Conservation (phyloP, 1,140 invertebrate genomes). For the Apis cerana region DNA sequence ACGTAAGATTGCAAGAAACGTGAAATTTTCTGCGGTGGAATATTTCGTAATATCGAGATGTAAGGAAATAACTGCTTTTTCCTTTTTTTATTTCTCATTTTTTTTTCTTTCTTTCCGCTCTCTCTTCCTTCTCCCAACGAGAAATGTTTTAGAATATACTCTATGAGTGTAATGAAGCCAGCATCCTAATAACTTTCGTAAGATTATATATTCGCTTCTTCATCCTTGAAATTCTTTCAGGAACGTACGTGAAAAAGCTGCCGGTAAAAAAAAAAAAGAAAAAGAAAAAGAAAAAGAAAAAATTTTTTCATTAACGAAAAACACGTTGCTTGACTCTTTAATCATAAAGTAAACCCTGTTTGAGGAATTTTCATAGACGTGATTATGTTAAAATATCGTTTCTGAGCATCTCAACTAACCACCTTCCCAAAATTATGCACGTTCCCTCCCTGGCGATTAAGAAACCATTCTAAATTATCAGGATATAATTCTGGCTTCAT, state of each 20-base stretch:
- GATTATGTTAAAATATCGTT: no score
- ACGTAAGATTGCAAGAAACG: not conserved
- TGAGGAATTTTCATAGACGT: no score
- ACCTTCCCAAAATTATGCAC: no score
- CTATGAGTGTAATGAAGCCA: not conserved
- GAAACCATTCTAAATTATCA: not conserved
- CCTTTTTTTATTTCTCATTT: no score
- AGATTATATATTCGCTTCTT: not conserved
- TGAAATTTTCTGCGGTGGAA: not conserved
- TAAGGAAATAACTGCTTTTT: not conserved
- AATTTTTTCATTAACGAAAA: not conserved
- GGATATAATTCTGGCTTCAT: not conserved
- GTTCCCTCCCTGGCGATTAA: not conserved
- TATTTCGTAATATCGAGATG: not conserved
- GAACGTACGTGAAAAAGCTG: no score
- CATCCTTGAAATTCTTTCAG: not conserved
- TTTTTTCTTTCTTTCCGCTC: no score
- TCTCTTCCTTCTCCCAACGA: not conserved
- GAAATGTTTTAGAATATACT: not conserved
- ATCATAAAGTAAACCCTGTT: no score
- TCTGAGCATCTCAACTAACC: no score
- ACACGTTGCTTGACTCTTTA: not conserved
- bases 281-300: no score
- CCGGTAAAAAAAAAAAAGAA: no score
- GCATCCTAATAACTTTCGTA: not conserved